Evolutionary conservation across 2,113 vertebrate genomes (phyloP).

Genomic region (Epinephelus lanceolatus): DNA sequence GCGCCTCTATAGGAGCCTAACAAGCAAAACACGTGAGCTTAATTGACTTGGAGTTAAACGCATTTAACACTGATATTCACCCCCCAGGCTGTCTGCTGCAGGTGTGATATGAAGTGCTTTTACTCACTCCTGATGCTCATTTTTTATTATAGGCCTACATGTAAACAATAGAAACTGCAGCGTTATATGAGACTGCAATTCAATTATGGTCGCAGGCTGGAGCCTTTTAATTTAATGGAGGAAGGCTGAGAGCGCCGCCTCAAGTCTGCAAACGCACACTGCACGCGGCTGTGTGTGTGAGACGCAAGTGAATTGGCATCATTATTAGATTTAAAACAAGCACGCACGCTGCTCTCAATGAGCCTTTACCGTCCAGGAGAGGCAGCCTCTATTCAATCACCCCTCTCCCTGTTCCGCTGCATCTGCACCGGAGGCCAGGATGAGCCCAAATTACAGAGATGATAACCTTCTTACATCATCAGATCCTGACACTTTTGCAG

Average conservation of each 20-base stretch:
- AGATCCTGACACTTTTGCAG: background rate
- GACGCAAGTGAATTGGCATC: background rate
- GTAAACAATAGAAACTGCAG: constrained; percentile 53
- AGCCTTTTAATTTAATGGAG: constrained; percentile 43
- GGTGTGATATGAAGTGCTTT: background rate
- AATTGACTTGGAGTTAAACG: constrained; percentile 15
- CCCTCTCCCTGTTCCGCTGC: background rate
- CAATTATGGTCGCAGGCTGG: constrained; percentile 58
- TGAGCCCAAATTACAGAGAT: constrained; percentile 23
- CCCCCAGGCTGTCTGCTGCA: background rate
- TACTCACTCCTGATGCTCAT: background rate
- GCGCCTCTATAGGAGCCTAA: background rate
- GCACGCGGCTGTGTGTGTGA: background rate
- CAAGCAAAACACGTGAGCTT: constrained; percentile 2
- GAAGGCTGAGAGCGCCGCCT: constrained; percentile 62
- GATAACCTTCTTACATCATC: constrained; percentile 48
- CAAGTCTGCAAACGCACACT: constrained; percentile 41
- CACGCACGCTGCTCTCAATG: background rate
- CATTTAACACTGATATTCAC: background rate
- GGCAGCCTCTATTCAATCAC: constrained; percentile 3
- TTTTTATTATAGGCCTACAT: background rate
- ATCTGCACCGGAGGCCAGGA: background rate
- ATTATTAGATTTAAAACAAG: background rate
- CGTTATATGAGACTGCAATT: constrained; percentile 41
- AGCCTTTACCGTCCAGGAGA: background rate